Conservation (phyloP, 2,888 invertebrate genomes). For the Thysanoteuthis rhombus region DNA sequence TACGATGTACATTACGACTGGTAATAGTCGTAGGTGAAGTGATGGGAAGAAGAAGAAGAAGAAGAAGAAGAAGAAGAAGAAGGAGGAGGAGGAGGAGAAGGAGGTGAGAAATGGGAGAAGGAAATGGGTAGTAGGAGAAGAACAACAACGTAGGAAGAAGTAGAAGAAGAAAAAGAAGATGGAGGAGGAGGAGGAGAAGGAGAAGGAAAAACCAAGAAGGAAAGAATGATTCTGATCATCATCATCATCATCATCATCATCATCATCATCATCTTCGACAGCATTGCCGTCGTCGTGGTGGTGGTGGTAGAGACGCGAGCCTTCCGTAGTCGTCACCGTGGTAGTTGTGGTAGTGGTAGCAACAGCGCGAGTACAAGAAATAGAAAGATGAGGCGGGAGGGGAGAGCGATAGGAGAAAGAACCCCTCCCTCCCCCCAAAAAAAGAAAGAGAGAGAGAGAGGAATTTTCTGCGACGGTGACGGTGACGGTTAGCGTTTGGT, state of each 20-base stretch:
- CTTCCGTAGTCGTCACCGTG: no score
- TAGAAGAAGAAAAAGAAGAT: neutral
- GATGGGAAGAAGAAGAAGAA: neutral
- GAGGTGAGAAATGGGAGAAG: neutral
- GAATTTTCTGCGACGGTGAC: no score
- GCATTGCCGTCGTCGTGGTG: no score
- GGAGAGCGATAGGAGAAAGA: neutral
- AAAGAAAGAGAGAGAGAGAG: neutral
- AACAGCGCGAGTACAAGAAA: neutral
- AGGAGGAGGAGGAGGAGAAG: neutral
- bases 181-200: neutral
- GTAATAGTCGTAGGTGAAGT: neutral
- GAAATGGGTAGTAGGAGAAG: neutral
- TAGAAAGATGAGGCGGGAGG: neutral
- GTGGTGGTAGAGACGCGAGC: no score
- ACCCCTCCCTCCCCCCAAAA: no score
- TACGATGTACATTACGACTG: neutral
- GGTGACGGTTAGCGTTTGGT: no score
- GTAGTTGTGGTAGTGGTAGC: neutral
- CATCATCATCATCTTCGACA: no score
- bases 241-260: no score
- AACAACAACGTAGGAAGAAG: neutral
- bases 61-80: neutral
- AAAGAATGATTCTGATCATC: no score
- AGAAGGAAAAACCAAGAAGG: no score